phyloP scores from a whole-genome alignment of 2,888 invertebrate species.

The Thecophora atra region DNA sequence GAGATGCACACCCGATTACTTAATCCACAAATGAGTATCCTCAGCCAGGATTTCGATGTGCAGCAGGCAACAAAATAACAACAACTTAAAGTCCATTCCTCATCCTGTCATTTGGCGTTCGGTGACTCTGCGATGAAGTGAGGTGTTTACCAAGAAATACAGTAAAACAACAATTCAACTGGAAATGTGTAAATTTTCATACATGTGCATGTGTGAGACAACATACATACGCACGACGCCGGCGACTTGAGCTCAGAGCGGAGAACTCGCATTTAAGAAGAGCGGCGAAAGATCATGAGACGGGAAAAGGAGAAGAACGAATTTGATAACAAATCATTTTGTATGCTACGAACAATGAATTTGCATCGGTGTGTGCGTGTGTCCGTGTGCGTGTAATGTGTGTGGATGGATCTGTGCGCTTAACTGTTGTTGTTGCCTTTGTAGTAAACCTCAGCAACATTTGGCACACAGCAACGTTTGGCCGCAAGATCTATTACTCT shows the following conservation, averaged over 20 bases:
- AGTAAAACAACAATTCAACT: constrained; percentile 45
- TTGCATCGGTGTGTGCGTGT: background rate
- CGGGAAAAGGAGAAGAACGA: background rate
- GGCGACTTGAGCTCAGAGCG: background rate
- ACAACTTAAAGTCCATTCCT: constrained; percentile 20
- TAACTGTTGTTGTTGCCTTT: background rate
- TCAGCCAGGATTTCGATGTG: constrained; percentile 9
- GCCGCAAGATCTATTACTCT: constrained; percentile 62
- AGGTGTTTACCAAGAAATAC: background rate
- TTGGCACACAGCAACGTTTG: constrained; percentile 34
- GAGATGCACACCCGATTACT: constrained; percentile 42
- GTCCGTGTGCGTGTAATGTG: constrained; percentile 7
- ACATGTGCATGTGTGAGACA: no score
- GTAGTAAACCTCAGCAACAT: constrained; percentile 25
- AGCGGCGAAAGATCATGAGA: background rate
- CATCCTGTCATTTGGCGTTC: constrained; percentile 10
- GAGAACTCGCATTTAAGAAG: background rate
- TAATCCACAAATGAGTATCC: constrained; percentile 40
- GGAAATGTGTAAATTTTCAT: constrained; percentile 55
- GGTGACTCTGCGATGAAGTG: background rate
- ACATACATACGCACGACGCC: background rate
- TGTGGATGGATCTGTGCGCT: background rate
- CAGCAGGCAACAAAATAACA: constrained; percentile 23
- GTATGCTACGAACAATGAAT: background rate
- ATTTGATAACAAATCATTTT: constrained; percentile 33